Evolutionary conservation across 2,113 vertebrate species (phyloP).

Genomic region (pig (Sus scrofa)): DNA sequence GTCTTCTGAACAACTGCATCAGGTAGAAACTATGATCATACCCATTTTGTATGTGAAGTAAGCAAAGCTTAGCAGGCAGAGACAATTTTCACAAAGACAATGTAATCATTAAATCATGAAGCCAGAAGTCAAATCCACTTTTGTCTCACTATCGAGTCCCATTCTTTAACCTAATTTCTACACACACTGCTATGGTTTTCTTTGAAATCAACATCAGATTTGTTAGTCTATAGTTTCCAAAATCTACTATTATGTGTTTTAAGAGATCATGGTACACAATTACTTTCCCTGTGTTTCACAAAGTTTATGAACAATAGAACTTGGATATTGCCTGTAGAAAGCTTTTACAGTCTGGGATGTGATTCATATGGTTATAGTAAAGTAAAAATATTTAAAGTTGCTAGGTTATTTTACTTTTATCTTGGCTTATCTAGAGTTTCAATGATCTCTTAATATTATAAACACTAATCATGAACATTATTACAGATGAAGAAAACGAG

Average conservation of each 20-base stretch:
- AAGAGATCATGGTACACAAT: not conserved
- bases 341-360: not conserved
- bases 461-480: not conserved
- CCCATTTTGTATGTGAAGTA: not conserved
- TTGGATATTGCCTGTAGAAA: not conserved
- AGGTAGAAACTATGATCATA: constrained; percentile 1
- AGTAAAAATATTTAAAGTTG: not conserved
- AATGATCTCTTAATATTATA: not conserved
- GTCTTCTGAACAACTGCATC: not conserved
- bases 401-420: not conserved
- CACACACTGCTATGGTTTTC: not conserved
- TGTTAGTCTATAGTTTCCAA: not conserved
- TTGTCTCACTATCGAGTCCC: not conserved
- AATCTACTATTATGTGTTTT: not conserved
- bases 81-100: not conserved
- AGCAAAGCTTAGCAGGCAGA: not conserved
- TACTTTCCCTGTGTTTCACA: not conserved
- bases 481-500: not conserved
- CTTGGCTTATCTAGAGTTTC: not conserved
- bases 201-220: not conserved
- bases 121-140: not conserved
- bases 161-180: not conserved
- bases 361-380: not conserved
- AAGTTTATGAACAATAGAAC: not conserved
- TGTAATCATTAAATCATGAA: not conserved